Conservation (phyloP, 2,888 invertebrate genomes). For the Leucoptera coffeella region DNA sequence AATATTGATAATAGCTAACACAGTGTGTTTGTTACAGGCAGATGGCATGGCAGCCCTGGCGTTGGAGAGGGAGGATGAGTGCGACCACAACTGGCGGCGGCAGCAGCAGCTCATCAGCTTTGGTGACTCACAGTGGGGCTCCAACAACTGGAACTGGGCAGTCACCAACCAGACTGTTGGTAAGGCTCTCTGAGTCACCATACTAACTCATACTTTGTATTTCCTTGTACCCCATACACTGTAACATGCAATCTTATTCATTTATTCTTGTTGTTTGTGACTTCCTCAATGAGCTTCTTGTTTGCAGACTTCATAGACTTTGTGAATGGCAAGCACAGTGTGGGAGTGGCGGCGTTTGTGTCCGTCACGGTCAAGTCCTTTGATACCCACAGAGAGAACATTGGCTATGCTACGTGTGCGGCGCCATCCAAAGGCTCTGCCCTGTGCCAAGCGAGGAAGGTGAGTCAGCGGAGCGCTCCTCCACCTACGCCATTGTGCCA, state of each 20-base stretch:
- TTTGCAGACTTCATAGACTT: slow-evolving; percentile 37
- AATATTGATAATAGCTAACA: slow-evolving; percentile 1
- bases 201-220: too few relatives aligned
- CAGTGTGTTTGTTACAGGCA: slow-evolving; percentile 15
- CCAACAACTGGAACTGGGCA: slow-evolving; percentile 45
- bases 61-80: slow-evolving; percentile 17
- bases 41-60: slow-evolving; percentile 12
- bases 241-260: too few relatives aligned
- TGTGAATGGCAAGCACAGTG: slow-evolving; percentile 29
- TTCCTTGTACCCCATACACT: too few relatives aligned
- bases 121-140: slow-evolving; percentile 43
- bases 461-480: too few relatives aligned
- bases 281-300: neutral
- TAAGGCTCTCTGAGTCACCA: too few relatives aligned
- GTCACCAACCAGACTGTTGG: slow-evolving; percentile 44
- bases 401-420: slow-evolving; percentile 34
- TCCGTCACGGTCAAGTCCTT: slow-evolving; percentile 29
- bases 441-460: slow-evolving; percentile 40
- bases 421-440: slow-evolving; percentile 31
- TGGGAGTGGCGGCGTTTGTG: slow-evolving; percentile 37
- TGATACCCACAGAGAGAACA: slow-evolving; percentile 39
- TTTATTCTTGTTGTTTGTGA: too few relatives aligned
- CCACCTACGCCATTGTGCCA: too few relatives aligned
- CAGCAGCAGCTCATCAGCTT: slow-evolving; percentile 42
- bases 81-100: slow-evolving; percentile 19